Evolutionary conservation across 1,140 invertebrate genomes (phyloP).

Genomic region (Pogonomyrmex californicus): DNA sequence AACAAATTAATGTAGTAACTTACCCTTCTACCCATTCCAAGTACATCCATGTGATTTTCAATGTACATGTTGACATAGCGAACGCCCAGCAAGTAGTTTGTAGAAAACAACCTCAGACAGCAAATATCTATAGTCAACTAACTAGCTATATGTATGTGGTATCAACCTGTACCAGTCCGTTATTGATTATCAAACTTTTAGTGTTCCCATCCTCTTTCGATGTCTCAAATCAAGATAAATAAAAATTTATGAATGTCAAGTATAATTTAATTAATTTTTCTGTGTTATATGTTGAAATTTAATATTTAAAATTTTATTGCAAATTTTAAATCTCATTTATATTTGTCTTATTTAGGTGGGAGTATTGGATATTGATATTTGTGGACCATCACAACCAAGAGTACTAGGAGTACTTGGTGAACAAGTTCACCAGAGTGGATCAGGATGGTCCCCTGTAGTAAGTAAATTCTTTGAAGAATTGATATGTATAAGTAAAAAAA

Average conservation of each 20-base stretch:
- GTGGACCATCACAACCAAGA: conserved; percentile 94
- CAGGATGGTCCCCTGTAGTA: conserved; percentile 98
- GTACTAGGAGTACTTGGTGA: conserved; percentile 91
- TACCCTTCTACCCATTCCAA: conserved; percentile 82
- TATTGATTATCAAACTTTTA: conserved; percentile 80
- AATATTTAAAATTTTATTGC: not conserved
- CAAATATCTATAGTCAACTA: conserved; percentile 56
- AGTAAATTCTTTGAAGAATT: conserved; percentile 80
- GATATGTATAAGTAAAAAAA: not conserved
- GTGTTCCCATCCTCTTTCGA: not conserved
- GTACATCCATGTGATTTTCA: conserved; percentile 84
- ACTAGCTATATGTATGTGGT: conserved; percentile 77
- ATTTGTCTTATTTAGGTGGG: conserved; percentile 89
- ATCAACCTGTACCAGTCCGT: conserved; percentile 80
- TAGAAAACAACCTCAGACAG: conserved; percentile 62
- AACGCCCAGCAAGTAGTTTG: conserved; percentile 21
- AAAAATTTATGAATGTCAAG: not conserved
- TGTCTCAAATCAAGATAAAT: not conserved
- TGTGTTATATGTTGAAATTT: conserved; percentile 26
- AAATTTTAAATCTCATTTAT: conserved; percentile 24
- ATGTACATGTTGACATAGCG: conserved; percentile 80
- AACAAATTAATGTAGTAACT: conserved; percentile 64
- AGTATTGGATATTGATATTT: conserved; percentile 97
- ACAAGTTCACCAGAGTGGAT: conserved; percentile 97
- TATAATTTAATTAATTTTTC: conserved; percentile 13